A percentile compares a stretch with the other conserved stretches of the same genome.
phyloP scores from a whole-genome alignment of 2,797 vertebrate species.

The Sebastes flavidus region DNA sequence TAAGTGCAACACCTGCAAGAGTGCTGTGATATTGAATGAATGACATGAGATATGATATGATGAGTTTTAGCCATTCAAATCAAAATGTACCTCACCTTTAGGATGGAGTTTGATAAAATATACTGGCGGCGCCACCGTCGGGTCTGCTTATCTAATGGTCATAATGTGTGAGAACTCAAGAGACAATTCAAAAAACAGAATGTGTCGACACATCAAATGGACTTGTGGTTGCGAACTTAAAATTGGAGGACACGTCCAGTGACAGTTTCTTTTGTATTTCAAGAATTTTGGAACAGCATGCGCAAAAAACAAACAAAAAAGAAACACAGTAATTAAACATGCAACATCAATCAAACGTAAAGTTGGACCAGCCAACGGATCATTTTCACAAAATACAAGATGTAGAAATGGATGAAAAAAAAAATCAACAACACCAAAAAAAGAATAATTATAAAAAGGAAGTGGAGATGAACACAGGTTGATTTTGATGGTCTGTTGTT shows the following conservation, averaged over 20 bases:
- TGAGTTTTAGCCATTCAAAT: background rate
- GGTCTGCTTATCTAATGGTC: background rate
- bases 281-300: conserved; percentile 53
- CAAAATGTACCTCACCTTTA: background rate
- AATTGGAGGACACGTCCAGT: conserved; percentile 10
- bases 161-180: background rate
- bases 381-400: conserved; percentile 8
- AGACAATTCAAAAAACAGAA: background rate
- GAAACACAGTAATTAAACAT: conserved; percentile 56
- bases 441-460: background rate
- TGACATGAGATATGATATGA: background rate
- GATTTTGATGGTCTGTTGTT: conserved; percentile 34
- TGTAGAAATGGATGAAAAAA: conserved; percentile 11
- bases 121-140: no score
- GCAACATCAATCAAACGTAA: conserved; percentile 42
- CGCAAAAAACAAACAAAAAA: conserved; percentile 37
- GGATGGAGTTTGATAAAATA: background rate
- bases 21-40: background rate
- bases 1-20: conserved; percentile 18
- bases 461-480: background rate
- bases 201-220: background rate
- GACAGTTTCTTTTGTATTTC: conserved; percentile 58
- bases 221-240: background rate
- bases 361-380: conserved; percentile 74
- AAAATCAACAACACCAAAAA: background rate